Percentiles rank a stretch among this genome's conserved stretches.
Conservation (phyloP, 2,113 vertebrate species). For the Myrmecobius fasciatus region DNA sequence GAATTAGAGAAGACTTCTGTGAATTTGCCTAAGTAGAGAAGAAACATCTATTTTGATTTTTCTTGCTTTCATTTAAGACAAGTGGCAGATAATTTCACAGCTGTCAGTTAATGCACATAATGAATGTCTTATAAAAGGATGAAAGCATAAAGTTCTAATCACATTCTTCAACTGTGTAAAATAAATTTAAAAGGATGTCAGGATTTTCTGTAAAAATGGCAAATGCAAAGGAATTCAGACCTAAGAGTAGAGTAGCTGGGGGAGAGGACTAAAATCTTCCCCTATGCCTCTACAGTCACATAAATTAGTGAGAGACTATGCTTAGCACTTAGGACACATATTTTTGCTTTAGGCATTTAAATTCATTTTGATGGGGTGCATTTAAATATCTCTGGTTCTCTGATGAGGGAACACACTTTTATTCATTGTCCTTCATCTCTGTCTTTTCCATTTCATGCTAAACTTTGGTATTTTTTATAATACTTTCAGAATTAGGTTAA, state of each 20-base stretch:
- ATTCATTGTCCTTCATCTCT: conserved; percentile 38
- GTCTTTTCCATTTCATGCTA: conserved; percentile 32
- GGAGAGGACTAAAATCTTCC: not conserved
- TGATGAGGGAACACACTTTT: not conserved
- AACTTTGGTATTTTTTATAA: conserved; percentile 3
- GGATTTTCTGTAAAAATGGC: conserved; percentile 69
- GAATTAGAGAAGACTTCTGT: conserved; percentile 81
- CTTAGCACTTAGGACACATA: not conserved
- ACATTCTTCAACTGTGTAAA: conserved; percentile 79
- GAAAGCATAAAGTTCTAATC: conserved; percentile 81
- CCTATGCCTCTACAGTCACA: not conserved
- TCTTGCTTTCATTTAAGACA: conserved; percentile 82
- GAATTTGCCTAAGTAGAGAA: conserved; percentile 83
- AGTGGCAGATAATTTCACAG: conserved; percentile 82
- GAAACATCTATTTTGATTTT: conserved; percentile 81
- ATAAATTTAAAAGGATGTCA: conserved; percentile 75
- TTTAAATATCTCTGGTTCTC: not conserved
- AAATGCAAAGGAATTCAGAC: conserved; percentile 66
- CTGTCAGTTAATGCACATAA: conserved; percentile 86
- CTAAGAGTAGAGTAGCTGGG: conserved; percentile 29
- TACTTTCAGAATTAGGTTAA: conserved; percentile 9
- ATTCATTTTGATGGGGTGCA: not conserved
- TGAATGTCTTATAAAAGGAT: conserved; percentile 77
- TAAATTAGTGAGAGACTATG: not conserved
- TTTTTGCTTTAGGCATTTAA: not conserved